phyloP scores from a whole-genome alignment of 2,113 vertebrate species.

The Brachyistius frenatus region DNA sequence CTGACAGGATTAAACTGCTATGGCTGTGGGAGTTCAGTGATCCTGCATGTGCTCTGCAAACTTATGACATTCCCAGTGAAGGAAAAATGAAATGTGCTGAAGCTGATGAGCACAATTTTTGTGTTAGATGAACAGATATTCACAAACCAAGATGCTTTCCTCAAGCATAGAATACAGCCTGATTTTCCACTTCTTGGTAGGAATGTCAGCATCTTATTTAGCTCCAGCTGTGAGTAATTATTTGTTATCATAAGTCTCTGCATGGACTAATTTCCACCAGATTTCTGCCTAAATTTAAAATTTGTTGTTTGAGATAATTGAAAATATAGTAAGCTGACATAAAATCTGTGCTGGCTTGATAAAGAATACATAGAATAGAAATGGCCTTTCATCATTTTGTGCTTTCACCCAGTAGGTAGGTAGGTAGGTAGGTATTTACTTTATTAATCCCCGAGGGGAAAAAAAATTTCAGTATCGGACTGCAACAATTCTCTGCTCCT shows the following conservation, averaged over 20 bases:
- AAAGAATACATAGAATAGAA: background rate
- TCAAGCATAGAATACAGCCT: background rate
- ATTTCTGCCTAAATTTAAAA: background rate
- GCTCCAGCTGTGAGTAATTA: slow-evolving; percentile 15
- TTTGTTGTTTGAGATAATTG: background rate
- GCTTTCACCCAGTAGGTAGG: slow-evolving; percentile 22
- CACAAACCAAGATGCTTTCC: slow-evolving; percentile 1
- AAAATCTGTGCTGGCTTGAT: background rate
- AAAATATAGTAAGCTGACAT: slow-evolving; percentile 1
- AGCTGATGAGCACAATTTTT: slow-evolving; percentile 7
- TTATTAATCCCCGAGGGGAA: no score
- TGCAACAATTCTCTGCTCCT: slow-evolving; percentile 15
- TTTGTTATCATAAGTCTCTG: slow-evolving; percentile 9
- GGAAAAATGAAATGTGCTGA: slow-evolving; percentile 2
- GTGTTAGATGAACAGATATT: slow-evolving; percentile 8
- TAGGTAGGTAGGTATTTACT: no score
- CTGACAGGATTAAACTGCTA: slow-evolving; percentile 21
- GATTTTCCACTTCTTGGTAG: background rate
- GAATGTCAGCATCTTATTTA: slow-evolving; percentile 36
- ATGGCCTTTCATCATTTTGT: slow-evolving; percentile 19
- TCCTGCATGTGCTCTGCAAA: slow-evolving; percentile 21
- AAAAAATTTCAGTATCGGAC: no score
- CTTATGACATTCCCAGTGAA: background rate
- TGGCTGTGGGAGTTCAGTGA: slow-evolving; percentile 4
- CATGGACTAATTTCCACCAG: background rate